A percentile compares a stretch with the other conserved stretches of the same genome.
These are phyloP conservation scores for Mus spretus DNA, from an alignment of 2,797 vertebrate genomes.

Conservation along the genomic window DNA sequence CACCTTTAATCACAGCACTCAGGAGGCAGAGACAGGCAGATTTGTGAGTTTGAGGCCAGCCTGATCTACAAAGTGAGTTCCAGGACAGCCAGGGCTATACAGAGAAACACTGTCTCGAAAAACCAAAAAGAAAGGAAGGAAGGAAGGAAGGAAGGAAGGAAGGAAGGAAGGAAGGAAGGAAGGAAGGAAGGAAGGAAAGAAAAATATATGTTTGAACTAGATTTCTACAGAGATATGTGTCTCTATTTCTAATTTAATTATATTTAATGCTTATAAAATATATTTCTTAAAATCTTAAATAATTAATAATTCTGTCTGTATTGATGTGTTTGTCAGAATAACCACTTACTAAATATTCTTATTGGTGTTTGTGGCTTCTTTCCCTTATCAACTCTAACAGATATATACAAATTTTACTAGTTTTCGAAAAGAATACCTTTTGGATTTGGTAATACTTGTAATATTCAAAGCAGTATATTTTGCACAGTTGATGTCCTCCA, in stretches of 20 bases:
- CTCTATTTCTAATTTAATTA: neutral
- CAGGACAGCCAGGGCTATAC: too few relatives aligned
- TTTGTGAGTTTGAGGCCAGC: too few relatives aligned
- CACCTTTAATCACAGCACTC: too few relatives aligned
- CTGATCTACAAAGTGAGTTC: too few relatives aligned
- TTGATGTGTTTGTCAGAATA: fast-evolving
- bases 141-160: too few relatives aligned
- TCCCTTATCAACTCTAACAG: neutral
- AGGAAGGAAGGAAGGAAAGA: too few relatives aligned
- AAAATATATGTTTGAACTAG: neutral
- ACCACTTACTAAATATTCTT: neutral
- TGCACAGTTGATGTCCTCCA: neutral
- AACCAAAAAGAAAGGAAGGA: too few relatives aligned
- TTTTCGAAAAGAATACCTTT: neutral
- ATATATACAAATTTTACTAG: neutral
- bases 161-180: too few relatives aligned
- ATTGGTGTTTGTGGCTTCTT: neutral
- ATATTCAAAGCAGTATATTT: neutral
- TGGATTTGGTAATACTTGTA: neutral
- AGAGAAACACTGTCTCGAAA: too few relatives aligned
- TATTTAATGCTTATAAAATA: neutral
- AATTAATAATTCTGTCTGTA: neutral
- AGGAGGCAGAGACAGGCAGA: too few relatives aligned
- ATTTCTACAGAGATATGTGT: neutral
- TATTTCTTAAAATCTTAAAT: neutral